Conservation (phyloP, 2,888 invertebrate genomes). For the Chironomus riparius region DNA sequence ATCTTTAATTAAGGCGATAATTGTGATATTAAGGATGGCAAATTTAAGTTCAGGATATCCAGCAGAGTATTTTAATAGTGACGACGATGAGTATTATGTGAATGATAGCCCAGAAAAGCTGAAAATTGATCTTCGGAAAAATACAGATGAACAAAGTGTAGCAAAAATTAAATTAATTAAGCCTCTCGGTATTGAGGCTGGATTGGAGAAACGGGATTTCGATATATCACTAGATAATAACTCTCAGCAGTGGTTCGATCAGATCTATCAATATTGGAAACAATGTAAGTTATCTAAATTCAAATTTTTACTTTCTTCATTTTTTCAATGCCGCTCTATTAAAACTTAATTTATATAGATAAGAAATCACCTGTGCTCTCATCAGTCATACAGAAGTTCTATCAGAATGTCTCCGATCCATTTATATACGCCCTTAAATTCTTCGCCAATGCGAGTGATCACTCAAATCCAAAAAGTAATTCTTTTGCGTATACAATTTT, state of each 20-base stretch:
- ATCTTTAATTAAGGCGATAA: background rate
- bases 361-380: conserved; percentile 35
- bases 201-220: conserved; percentile 31
- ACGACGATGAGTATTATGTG: background rate
- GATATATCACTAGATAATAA: conserved; percentile 35
- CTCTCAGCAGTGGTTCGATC: conserved; percentile 35
- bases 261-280: conserved; percentile 37
- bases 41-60: background rate
- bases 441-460: conserved; percentile 40
- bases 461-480: conserved; percentile 40
- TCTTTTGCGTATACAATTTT: conserved; percentile 43
- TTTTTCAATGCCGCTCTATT: background rate
- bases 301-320: background rate
- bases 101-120: background rate
- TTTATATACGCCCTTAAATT: conserved; percentile 38
- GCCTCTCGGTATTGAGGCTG: background rate
- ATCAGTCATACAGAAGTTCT: conserved; percentile 33
- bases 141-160: background rate
- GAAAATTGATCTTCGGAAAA: background rate
- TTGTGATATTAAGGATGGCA: background rate
- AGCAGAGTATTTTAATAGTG: background rate
- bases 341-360: conserved; percentile 30
- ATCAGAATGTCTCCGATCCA: conserved; percentile 34
- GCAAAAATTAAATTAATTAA: background rate
- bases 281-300: conserved; percentile 32